Conservation (phyloP, 1,140 invertebrate species). For the Drosophila ficusphila region DNA sequence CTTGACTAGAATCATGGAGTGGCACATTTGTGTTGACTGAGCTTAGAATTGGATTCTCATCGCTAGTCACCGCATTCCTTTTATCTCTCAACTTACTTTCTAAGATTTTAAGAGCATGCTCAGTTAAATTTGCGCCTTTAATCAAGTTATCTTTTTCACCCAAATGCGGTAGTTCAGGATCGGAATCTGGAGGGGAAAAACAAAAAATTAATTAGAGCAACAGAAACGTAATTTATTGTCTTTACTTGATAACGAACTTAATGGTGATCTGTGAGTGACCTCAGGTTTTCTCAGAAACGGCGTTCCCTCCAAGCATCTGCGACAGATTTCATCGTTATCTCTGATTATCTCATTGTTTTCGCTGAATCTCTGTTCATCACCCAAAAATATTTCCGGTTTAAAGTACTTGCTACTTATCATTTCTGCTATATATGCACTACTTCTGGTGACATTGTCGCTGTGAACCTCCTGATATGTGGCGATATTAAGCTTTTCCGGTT, state of each 20-base stretch:
- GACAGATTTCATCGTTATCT: conserved; percentile 68
- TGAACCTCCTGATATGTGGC: conserved; percentile 91
- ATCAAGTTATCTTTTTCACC: conserved; percentile 58
- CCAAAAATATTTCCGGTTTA: conserved; percentile 87
- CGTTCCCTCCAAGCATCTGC: conserved; percentile 57
- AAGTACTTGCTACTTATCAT: conserved; percentile 88
- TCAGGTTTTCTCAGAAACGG: conserved; percentile 48
- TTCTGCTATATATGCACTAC: conserved; percentile 92
- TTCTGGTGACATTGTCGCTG: conserved; percentile 79
- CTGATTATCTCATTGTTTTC: conserved; percentile 55
- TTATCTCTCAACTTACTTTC: conserved; percentile 63
- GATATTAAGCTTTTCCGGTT: conserved; percentile 88
- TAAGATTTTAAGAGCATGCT: conserved; percentile 71
- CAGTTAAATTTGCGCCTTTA: conserved; percentile 69
- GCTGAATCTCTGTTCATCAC: conserved; percentile 85
- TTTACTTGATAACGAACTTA: conserved; percentile 28
- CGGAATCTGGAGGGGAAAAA: conserved; percentile 10
- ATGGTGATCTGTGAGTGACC: conserved; percentile 14
- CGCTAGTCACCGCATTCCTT: conserved; percentile 49
- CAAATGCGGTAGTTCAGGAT: conserved; percentile 21
- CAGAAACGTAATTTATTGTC: not conserved
- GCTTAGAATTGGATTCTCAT: conserved; percentile 20
- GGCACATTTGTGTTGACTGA: conserved; percentile 24
- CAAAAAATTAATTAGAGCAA: not conserved
- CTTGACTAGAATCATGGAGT: conserved; percentile 26